A percentile compares a stretch with the other conserved stretches of the same genome.
Conservation (phyloP, 2,113 vertebrate species). For the Pelvicachromis taeniatus region DNA sequence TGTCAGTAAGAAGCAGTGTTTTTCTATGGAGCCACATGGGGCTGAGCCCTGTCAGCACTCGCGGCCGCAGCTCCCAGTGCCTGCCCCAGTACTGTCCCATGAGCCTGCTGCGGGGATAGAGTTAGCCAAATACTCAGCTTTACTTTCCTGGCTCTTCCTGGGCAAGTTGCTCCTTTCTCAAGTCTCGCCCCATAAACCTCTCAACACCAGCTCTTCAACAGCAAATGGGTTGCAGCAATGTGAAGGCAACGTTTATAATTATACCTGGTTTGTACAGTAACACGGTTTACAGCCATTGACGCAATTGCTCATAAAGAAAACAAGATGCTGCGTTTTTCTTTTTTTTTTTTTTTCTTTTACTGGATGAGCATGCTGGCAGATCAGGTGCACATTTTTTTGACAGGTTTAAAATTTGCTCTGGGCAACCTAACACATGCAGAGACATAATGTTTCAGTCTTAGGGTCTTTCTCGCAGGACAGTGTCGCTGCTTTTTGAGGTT, state of each 20-base stretch:
- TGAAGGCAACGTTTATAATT: slow-evolving; percentile 68
- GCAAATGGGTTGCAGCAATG: slow-evolving; percentile 51
- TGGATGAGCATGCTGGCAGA: slow-evolving; percentile 5
- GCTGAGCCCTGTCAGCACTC: slow-evolving; percentile 61
- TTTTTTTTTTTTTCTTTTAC: neutral
- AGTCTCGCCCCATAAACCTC: slow-evolving; percentile 69
- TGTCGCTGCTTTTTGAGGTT: neutral
- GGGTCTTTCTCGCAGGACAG: neutral
- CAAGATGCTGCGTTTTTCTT: slow-evolving; percentile 18
- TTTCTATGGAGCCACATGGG: slow-evolving; percentile 58
- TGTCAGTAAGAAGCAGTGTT: slow-evolving; percentile 61
- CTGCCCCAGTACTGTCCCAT: slow-evolving; percentile 38
- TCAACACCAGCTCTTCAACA: slow-evolving; percentile 65
- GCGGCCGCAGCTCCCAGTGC: slow-evolving; percentile 40
- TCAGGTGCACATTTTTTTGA: neutral
- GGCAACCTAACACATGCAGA: neutral
- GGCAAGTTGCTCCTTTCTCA: slow-evolving; percentile 55
- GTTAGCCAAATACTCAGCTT: slow-evolving; percentile 45
- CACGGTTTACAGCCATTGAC: slow-evolving; percentile 50
- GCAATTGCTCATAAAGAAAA: slow-evolving; percentile 57
- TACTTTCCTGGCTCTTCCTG: slow-evolving; percentile 49
- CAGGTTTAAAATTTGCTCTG: slow-evolving; percentile 4
- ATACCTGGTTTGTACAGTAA: slow-evolving; percentile 40
- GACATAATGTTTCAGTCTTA: neutral
- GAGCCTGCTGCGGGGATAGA: slow-evolving; percentile 32